Evolutionary conservation across 2,797 vertebrate genomes (phyloP).

Genomic region (Avahi laniger): DNA sequence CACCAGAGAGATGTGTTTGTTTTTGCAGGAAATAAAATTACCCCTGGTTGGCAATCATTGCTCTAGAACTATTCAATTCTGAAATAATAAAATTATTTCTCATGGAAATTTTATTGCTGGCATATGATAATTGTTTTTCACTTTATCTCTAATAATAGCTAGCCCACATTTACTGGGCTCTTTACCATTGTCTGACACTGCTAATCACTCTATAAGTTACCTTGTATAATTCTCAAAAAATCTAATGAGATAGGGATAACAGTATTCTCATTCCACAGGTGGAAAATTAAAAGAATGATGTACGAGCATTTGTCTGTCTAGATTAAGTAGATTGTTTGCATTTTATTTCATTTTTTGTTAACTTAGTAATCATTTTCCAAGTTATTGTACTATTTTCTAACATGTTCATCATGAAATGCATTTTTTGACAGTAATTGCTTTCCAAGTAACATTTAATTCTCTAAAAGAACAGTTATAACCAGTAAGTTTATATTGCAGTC

Average conservation of each 20-base stretch:
- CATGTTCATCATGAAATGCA: not conserved
- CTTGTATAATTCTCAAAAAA: not conserved
- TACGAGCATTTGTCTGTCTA: not conserved
- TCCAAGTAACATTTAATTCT: not conserved
- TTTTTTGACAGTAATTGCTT: not conserved
- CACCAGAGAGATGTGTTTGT: not conserved
- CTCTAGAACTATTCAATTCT: not conserved
- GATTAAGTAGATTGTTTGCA: not conserved
- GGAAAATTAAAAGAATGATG: not conserved
- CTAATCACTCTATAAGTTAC: not conserved
- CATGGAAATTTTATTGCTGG: not conserved
- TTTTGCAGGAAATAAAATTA: not conserved
- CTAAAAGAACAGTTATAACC: not conserved
- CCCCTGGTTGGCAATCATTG: not conserved
- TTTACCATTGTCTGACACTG: not conserved
- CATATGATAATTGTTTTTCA: not conserved
- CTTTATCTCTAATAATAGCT: not conserved
- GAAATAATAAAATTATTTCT: not conserved
- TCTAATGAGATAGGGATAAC: not conserved
- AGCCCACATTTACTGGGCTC: not conserved
- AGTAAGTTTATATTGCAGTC: not conserved
- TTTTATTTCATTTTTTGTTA: not conserved
- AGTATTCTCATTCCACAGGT: not conserved
- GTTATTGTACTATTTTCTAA: not conserved
- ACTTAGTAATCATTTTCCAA: not conserved